Conservation (phyloP, 2,888 invertebrate species). For the Gnatocerus cornutus region DNA sequence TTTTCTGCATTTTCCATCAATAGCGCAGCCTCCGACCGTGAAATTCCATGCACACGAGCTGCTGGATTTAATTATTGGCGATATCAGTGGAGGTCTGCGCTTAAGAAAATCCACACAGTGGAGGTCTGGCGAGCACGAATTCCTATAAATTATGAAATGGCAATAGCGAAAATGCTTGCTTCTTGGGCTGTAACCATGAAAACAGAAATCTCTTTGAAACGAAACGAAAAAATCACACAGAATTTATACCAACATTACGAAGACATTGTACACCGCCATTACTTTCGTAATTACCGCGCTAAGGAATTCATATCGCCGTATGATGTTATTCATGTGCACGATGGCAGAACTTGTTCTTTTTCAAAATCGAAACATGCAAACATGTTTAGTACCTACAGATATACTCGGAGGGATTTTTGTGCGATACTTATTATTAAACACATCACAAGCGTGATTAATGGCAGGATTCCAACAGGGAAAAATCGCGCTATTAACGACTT, state of each 20-base stretch:
- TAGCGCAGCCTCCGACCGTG: slow-evolving; percentile 1
- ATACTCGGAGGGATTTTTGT: slow-evolving; percentile 29
- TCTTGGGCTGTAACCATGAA: slow-evolving; percentile 21
- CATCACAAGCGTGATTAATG: slow-evolving; percentile 31
- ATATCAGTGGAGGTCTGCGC: slow-evolving; percentile 1
- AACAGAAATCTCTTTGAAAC: slow-evolving; percentile 27
- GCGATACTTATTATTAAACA: slow-evolving; percentile 31
- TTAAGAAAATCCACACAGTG: neutral
- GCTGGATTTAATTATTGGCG: slow-evolving; percentile 12
- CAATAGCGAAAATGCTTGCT: slow-evolving; percentile 25
- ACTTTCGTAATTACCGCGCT: slow-evolving; percentile 32
- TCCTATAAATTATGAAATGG: slow-evolving; percentile 14
- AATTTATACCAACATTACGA: slow-evolving; percentile 25
- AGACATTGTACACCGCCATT: slow-evolving; percentile 24
- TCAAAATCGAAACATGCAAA: slow-evolving; percentile 33
- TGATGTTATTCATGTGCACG: slow-evolving; percentile 40
- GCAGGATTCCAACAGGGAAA: slow-evolving; percentile 26
- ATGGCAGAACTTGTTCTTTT: slow-evolving; percentile 27
- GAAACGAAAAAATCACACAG: slow-evolving; percentile 1
- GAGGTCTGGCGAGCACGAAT: slow-evolving; percentile 3
- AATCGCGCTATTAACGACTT: slow-evolving; percentile 32
- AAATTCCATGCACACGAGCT: slow-evolving; percentile 11
- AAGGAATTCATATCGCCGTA: slow-evolving; percentile 37
- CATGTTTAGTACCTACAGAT: slow-evolving; percentile 30
- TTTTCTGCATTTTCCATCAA: neutral